Percentiles rank a stretch among this genome's conserved stretches.
phyloP scores from a whole-genome alignment of 2,113 vertebrate species.

The Alligator sinensis region DNA sequence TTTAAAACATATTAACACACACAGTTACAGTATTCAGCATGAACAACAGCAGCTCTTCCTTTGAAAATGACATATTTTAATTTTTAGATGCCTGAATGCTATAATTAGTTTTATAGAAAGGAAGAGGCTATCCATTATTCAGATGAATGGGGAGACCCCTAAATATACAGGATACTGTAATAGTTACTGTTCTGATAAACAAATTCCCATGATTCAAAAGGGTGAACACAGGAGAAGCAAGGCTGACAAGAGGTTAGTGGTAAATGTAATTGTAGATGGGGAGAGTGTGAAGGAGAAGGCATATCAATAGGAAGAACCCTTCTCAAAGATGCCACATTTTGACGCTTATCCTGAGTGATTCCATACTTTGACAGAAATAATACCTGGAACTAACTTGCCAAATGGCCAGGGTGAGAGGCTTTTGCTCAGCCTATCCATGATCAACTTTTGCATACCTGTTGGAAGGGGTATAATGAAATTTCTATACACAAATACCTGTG shows the following conservation, averaged over 20 bases:
- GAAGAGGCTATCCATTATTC: background rate
- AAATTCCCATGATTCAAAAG: background rate
- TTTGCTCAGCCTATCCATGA: background rate
- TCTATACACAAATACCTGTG: fast-evolving
- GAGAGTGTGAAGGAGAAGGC: background rate
- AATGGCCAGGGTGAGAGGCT: fast-evolving
- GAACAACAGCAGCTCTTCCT: background rate
- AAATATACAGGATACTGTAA: background rate
- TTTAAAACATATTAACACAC: background rate
- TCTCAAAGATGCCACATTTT: background rate
- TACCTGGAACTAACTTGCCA: background rate
- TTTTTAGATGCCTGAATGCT: background rate
- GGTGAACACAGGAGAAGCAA: background rate
- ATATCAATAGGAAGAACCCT: background rate
- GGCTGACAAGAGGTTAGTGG: background rate
- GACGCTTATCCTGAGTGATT: background rate
- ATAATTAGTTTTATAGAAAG: background rate
- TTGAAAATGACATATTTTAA: background rate
- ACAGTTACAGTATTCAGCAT: background rate
- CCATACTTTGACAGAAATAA: background rate
- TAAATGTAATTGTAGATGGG: background rate
- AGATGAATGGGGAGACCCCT: background rate
- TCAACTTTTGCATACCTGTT: background rate
- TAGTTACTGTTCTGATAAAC: background rate
- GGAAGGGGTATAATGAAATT: background rate